Evolutionary conservation across 2,797 vertebrate species (phyloP), one percentile per base, ranked within the genome.

Genomic region (Amphiprion clarkii): DNA sequence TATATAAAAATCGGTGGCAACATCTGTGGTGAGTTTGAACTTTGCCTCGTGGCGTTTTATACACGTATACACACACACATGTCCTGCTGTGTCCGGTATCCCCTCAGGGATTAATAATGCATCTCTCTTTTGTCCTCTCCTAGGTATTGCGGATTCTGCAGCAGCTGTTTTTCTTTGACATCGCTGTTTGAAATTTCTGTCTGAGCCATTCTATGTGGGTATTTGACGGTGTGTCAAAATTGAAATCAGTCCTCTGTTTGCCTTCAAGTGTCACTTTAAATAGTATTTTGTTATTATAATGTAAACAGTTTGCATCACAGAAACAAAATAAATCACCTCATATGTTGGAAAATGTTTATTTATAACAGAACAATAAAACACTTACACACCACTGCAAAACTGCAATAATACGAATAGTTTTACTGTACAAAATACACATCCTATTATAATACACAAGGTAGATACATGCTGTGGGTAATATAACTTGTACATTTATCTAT

Each of bases 131-230:
- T 25, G 74, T 19, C 63, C 79, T 61, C 60, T 81, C 71, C 49
- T 87, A 98, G 97, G 97, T 79, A 96, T 98, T 66, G 96, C 97
- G 53, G 96, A 98, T 87, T 94, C 82, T 2, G 96, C 97, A 68
- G 94, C 96, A 72, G 91, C 94, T 27, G 95, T 96, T 65, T 93
- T 93, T 80, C 90, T 97, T 69, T 97, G 91, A 96, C 10, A 16
- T 14, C 29, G 58, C 31, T n/a, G 21, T 63, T 5, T 49, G 65
- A 29, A 39, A 27, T 55, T 29, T 36, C 40, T 39, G 33, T 48
- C 17, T 68, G 25, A 58, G 46, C 69, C 23, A 17, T 44, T 36
- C 8, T 52, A 12, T 51, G 40, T 3, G 59, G 33, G 33, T 36
- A 9, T 36, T 67, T 59, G 58, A 52, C 16, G 46, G 49, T 61